Conservation (phyloP, 2,797 vertebrate species). For the Anolis apletophallus region DNA sequence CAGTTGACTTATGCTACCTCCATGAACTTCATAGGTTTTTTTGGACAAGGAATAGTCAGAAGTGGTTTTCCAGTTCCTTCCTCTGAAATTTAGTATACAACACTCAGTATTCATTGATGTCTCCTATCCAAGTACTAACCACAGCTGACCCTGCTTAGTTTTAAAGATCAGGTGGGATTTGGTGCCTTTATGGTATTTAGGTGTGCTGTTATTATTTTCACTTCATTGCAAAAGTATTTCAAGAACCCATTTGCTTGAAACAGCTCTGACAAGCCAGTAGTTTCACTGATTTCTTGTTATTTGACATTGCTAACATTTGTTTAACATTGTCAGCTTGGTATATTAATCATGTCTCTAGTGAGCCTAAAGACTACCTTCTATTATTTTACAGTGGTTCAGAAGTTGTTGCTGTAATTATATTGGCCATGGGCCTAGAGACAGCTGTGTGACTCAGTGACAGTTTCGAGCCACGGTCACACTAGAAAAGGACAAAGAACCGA, state of each 20-base stretch:
- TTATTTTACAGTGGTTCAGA: conserved; percentile 71
- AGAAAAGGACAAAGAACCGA: conserved; percentile 78
- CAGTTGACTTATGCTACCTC: too few species aligned
- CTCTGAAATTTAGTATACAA: too few species aligned
- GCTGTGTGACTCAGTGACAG: conserved; percentile 84
- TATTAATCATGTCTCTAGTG: conserved; percentile 38
- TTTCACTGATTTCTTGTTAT: neutral
- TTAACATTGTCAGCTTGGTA: conserved; percentile 1
- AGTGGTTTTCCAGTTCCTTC: too few species aligned
- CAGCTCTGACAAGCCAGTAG: conserved; percentile 12
- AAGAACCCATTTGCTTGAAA: conserved; percentile 23
- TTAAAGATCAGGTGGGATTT: too few species aligned
- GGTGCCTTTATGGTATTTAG: too few species aligned
- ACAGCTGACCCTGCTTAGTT: too few species aligned
- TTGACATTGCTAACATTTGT: conserved; percentile 21
- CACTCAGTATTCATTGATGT: too few species aligned
- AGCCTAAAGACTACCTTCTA: conserved; percentile 73
- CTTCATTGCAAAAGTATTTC: neutral
- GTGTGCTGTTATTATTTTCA: conserved; percentile 25
- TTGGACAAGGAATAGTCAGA: too few species aligned
- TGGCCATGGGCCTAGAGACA: conserved; percentile 74
- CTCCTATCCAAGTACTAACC: too few species aligned
- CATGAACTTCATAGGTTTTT: too few species aligned
- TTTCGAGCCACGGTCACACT: conserved; percentile 70
- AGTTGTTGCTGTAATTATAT: conserved; percentile 77